Conservation (phyloP, 2,797 vertebrate species). For the Aphelocoma californica region DNA sequence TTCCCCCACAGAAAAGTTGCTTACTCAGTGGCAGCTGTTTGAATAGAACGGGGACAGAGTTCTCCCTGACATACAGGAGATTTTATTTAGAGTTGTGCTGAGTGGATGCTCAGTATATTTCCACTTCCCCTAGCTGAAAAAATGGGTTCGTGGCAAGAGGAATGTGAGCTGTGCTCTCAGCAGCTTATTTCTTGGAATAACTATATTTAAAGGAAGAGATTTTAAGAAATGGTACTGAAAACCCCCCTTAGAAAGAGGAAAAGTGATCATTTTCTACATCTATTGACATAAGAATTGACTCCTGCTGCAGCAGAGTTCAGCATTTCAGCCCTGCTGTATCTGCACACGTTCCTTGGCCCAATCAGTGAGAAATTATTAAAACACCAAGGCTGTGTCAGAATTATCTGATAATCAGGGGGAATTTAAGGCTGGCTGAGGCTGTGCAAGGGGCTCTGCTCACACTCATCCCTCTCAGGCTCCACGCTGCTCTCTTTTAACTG, state of each 20-base stretch:
- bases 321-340: not conserved
- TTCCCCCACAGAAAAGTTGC: not conserved
- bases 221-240: not conserved
- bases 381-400: not conserved
- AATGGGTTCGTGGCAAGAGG: not conserved
- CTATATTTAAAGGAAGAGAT: not conserved
- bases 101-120: constrained; percentile 9
- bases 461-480: not conserved
- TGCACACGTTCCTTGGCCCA: not conserved
- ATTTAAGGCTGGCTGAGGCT: not conserved
- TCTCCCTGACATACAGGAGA: not conserved
- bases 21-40: constrained; percentile 14
- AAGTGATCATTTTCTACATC: not conserved
- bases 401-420: not conserved
- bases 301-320: not conserved
- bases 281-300: not conserved
- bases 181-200: not conserved
- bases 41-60: not conserved
- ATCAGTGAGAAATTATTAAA: not conserved
- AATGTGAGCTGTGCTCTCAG: not conserved
- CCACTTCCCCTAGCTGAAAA: not conserved
- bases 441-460: not conserved
- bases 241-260: not conserved
- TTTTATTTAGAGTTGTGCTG: not conserved
- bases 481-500: not conserved